Evolutionary conservation across 2,888 invertebrate species (phyloP).

Genomic region (Watsonalla binaria): DNA sequence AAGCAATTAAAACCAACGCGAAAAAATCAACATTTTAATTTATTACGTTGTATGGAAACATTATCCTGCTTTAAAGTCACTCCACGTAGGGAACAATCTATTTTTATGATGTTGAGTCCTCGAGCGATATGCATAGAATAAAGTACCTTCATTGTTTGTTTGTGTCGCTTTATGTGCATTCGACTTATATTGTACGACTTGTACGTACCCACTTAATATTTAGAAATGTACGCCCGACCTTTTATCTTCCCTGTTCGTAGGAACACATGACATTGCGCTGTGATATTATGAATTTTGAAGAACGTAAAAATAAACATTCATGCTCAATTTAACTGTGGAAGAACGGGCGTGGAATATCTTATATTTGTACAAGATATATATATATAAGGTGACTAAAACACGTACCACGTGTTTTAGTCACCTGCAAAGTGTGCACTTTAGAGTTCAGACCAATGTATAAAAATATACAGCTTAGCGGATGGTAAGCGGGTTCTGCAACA

Average conservation of each 20-base stretch:
- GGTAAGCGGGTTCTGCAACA: too few relatives aligned
- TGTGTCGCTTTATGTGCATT: conserved; percentile 15
- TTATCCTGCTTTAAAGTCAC: conserved; percentile 15
- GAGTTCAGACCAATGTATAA: too few relatives aligned
- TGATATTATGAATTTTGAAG: too few relatives aligned
- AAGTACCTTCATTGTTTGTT: conserved; percentile 16
- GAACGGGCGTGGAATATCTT: too few relatives aligned
- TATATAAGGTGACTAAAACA: too few relatives aligned
- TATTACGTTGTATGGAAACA: conserved; percentile 25
- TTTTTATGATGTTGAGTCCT: conserved; percentile 47
- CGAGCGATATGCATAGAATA: conserved; percentile 28
- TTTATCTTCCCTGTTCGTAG: not conserved
- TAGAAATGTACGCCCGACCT: not conserved
- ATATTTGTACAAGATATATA: too few relatives aligned
- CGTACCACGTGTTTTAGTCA: too few relatives aligned
- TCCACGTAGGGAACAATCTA: conserved; percentile 53
- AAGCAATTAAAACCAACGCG: too few relatives aligned
- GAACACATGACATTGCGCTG: not conserved
- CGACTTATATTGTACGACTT: conserved; percentile 6
- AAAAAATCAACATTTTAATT: conserved; percentile 20
- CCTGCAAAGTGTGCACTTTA: too few relatives aligned
- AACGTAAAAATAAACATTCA: too few relatives aligned
- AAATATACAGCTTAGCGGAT: too few relatives aligned
- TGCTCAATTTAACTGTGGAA: too few relatives aligned
- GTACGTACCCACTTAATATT: not conserved